Evolutionary conservation across 2,888 invertebrate genomes (phyloP).

Genomic region (Netelia melanura): DNA sequence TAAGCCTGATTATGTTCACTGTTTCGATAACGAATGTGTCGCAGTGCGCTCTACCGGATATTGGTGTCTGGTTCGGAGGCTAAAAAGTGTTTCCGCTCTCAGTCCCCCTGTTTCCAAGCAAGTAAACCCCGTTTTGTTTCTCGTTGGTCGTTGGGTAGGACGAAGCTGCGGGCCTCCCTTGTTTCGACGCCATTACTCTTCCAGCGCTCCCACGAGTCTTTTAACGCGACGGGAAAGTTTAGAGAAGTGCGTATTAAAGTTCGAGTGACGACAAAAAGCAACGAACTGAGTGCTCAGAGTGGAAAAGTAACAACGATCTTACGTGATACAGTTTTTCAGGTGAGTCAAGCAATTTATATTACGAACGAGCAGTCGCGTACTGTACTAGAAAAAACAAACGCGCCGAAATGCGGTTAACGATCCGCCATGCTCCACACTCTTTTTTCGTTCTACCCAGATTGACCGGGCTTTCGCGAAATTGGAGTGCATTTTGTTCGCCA

Average conservation of each 20-base stretch:
- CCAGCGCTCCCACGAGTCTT: slow-evolving; percentile 23
- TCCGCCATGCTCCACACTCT: background rate
- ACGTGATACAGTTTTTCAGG: slow-evolving; percentile 45
- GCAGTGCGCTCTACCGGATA: slow-evolving; percentile 21
- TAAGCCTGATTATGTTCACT: background rate
- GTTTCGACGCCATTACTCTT: slow-evolving; percentile 48
- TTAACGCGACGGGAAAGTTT: background rate
- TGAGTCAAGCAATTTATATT: background rate
- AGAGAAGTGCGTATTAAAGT: background rate
- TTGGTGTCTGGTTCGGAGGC: slow-evolving; percentile 72
- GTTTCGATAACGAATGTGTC: background rate
- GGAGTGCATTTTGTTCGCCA: background rate
- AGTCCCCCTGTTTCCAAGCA: slow-evolving; percentile 50
- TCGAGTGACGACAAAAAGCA: background rate
- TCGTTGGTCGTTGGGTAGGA: slow-evolving; percentile 63
- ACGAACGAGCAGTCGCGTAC: background rate
- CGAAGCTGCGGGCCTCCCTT: slow-evolving; percentile 70
- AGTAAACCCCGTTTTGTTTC: slow-evolving; percentile 80
- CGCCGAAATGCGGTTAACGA: slow-evolving; percentile 3
- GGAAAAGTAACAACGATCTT: background rate
- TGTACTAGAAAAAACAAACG: background rate
- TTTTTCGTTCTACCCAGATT: background rate
- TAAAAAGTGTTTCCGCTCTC: slow-evolving; percentile 38
- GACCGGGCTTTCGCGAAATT: background rate
- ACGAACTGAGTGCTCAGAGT: background rate